Evolutionary conservation across 2,888 invertebrate species (phyloP).

Genomic region (Nycteola revayana): DNA sequence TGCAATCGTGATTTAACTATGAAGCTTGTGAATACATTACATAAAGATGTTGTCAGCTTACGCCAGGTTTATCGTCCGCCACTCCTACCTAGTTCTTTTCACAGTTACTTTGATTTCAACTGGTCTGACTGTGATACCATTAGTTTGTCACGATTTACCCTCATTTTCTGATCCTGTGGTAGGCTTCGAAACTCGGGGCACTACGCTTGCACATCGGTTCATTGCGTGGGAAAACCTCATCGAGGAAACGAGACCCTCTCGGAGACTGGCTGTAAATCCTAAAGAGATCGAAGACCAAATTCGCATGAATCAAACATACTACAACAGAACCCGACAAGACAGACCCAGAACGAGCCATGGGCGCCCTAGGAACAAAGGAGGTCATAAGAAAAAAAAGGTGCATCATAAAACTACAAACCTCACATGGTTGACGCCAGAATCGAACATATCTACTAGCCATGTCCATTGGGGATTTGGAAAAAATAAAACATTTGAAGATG

Average conservation of each 20-base stretch:
- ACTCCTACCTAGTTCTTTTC: slow-evolving; percentile 69
- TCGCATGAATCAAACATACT: slow-evolving; percentile 67
- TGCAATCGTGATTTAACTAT: slow-evolving; percentile 61
- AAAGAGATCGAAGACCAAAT: slow-evolving; percentile 82
- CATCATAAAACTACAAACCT: slow-evolving; percentile 50
- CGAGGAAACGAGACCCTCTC: slow-evolving; percentile 87
- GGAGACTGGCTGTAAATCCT: slow-evolving; percentile 88
- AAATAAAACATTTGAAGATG: slow-evolving; percentile 81
- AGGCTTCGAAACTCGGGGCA: slow-evolving; percentile 97
- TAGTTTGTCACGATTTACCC: slow-evolving; percentile 78
- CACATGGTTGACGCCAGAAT: slow-evolving; percentile 42
- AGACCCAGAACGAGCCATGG: slow-evolving; percentile 59
- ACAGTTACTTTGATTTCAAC: slow-evolving; percentile 63
- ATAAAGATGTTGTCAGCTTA: slow-evolving; percentile 71
- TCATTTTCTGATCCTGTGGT: slow-evolving; percentile 94
- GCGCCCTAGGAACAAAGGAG: slow-evolving; percentile 59
- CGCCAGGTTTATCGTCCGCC: slow-evolving; percentile 75
- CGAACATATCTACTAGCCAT: slow-evolving; percentile 61
- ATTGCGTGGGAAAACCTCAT: slow-evolving; percentile 93
- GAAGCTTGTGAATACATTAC: slow-evolving; percentile 52
- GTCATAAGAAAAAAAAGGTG: slow-evolving; percentile 58
- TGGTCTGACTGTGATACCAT: slow-evolving; percentile 64
- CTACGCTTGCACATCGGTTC: slow-evolving; percentile 88
- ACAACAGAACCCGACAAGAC: slow-evolving; percentile 53
- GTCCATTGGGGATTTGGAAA: slow-evolving; percentile 82